phyloP scores from a whole-genome alignment of 2,797 vertebrate species.

The Trematomus bernacchii region DNA sequence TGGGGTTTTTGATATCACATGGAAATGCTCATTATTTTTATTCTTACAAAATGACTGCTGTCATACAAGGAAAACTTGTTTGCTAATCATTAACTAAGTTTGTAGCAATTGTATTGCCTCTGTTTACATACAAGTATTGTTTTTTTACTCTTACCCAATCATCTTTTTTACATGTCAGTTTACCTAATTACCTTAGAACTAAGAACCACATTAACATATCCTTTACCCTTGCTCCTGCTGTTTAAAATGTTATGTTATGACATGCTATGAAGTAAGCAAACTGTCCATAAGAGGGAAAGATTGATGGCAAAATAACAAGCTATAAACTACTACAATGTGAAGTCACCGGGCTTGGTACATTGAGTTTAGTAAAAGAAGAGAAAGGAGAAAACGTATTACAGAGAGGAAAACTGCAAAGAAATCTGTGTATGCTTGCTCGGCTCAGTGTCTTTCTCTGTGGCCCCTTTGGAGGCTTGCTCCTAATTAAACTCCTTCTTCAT shows the following conservation, averaged over 20 bases:
- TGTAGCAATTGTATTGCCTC: neutral
- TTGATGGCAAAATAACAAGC: neutral
- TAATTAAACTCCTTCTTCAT: slow-evolving; percentile 89
- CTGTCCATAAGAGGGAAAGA: slow-evolving; percentile 24
- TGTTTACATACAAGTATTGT: neutral
- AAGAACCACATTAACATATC: slow-evolving; percentile 28
- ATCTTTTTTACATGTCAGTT: neutral
- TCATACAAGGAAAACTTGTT: slow-evolving; percentile 3
- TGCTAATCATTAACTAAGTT: slow-evolving; percentile 2
- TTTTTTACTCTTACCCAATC: slow-evolving; percentile 1
- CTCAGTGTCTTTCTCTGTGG: slow-evolving; percentile 76
- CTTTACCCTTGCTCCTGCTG: slow-evolving; percentile 31
- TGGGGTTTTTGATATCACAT: slow-evolving; percentile 19
- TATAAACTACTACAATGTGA: slow-evolving; percentile 11
- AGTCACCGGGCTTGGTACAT: slow-evolving; percentile 7
- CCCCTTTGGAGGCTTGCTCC: slow-evolving; percentile 86
- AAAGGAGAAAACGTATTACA: slow-evolving; percentile 46
- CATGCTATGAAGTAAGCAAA: slow-evolving; percentile 5
- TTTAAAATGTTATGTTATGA: neutral
- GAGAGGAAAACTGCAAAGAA: slow-evolving; percentile 64
- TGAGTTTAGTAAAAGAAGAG: slow-evolving; percentile 18
- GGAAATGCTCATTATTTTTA: slow-evolving; percentile 41
- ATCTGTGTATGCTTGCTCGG: slow-evolving; percentile 73
- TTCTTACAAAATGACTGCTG: slow-evolving; percentile 18
- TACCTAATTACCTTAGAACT: neutral